A percentile compares a stretch with the other conserved stretches of the same genome.
phyloP scores from a whole-genome alignment of 2,888 invertebrate genomes.

The Diarsia rubi region DNA sequence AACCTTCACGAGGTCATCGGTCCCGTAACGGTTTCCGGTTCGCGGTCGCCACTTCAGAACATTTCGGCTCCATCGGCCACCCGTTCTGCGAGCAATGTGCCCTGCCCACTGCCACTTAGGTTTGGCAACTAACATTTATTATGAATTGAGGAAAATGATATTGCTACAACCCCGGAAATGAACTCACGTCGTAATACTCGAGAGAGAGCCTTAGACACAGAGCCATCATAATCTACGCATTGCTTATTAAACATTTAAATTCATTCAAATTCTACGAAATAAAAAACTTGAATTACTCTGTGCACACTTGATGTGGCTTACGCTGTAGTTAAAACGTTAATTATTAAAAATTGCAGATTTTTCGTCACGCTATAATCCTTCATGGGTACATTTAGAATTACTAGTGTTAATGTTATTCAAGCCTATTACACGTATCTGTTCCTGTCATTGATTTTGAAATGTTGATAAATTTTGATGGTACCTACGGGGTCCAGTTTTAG shows the following conservation, averaged over 20 bases:
- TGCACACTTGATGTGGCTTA: neutral
- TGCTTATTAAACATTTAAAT: neutral
- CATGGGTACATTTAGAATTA: neutral
- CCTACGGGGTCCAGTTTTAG: too few relatives aligned
- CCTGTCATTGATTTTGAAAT: too few relatives aligned
- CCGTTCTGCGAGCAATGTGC: too few relatives aligned
- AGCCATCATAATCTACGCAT: neutral
- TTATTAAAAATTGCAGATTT: neutral
- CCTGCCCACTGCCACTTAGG: too few relatives aligned
- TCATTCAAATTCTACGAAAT: neutral
- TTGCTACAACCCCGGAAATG: slow-evolving; percentile 6
- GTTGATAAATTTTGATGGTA: too few relatives aligned
- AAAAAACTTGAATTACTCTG: neutral
- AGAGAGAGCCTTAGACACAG: slow-evolving; percentile 1
- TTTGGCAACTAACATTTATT: neutral
- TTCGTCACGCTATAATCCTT: neutral
- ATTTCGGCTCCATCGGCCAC: too few relatives aligned
- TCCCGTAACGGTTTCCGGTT: too few relatives aligned
- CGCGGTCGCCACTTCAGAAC: too few relatives aligned
- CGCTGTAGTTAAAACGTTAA: neutral
- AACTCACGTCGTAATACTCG: neutral
- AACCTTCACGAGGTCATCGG: too few relatives aligned
- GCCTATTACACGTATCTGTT: too few relatives aligned
- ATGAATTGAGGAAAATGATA: neutral
- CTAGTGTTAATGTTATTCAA: neutral